Conservation (phyloP, 2,797 vertebrate genomes). For the Rhinoraja longicauda region DNA sequence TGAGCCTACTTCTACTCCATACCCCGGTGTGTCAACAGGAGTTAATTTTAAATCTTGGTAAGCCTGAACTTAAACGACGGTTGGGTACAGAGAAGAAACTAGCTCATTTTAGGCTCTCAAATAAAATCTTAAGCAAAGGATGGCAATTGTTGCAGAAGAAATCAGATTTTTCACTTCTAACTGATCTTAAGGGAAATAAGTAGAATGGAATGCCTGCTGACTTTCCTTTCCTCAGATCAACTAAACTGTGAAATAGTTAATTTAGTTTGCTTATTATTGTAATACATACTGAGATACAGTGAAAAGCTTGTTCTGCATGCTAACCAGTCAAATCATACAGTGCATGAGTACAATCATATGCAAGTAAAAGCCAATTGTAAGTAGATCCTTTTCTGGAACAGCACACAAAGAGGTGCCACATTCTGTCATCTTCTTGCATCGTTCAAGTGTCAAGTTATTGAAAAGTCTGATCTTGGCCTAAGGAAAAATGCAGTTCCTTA, state of each 20-base stretch:
- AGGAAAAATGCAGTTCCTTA: too few relatives aligned
- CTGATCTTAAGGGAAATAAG: background rate
- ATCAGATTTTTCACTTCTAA: background rate
- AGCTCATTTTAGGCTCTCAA: background rate
- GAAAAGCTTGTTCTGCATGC: too few relatives aligned
- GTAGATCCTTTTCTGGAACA: too few relatives aligned
- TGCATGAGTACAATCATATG: too few relatives aligned
- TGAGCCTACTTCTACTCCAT: constrained; percentile 72
- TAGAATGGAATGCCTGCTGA: background rate
- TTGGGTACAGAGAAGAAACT: background rate
- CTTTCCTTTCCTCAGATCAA: background rate
- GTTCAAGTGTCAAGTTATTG: too few relatives aligned
- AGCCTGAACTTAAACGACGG: constrained; percentile 40
- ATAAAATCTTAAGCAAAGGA: background rate
- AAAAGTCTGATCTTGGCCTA: too few relatives aligned
- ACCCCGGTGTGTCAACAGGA: constrained; percentile 75
- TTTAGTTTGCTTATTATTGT: too few relatives aligned
- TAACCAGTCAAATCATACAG: too few relatives aligned
- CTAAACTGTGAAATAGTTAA: background rate
- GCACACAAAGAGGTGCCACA: too few relatives aligned
- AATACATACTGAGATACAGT: too few relatives aligned
- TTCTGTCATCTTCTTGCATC: too few relatives aligned
- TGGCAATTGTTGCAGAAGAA: background rate
- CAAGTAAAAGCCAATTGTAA: too few relatives aligned
- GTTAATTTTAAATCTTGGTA: constrained; percentile 76